phyloP scores from a whole-genome alignment of 2,888 invertebrate genomes.

The Eupsilia transversa region DNA sequence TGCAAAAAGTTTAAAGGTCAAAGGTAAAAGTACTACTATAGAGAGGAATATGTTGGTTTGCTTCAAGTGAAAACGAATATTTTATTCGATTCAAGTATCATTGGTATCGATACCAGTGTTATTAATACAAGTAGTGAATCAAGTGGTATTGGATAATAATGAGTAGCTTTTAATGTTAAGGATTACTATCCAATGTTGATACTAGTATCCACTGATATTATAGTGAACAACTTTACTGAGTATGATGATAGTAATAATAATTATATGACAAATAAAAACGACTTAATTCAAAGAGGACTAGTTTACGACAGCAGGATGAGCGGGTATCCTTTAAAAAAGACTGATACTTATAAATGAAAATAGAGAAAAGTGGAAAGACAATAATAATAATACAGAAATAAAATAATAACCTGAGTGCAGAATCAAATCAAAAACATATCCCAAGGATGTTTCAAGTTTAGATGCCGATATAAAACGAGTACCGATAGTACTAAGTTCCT shows the following conservation, averaged over 20 bases:
- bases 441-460: slow-evolving; percentile 1
- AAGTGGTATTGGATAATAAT: slow-evolving; percentile 3
- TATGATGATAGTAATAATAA: not conserved
- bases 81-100: slow-evolving; percentile 6
- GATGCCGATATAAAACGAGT: not conserved
- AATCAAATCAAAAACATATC: slow-evolving; percentile 13
- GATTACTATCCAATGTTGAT: not conserved
- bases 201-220: too few relatives aligned
- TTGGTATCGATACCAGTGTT: slow-evolving; percentile 8
- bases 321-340: not conserved
- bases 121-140: not conserved
- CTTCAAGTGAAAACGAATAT: slow-evolving; percentile 9
- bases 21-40: slow-evolving; percentile 8
- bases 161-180: not conserved
- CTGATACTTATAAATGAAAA: not conserved
- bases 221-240: not conserved
- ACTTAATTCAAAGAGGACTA: not conserved
- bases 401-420: not conserved
- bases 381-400: not conserved
- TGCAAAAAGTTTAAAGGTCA: slow-evolving; percentile 22
- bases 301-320: not conserved
- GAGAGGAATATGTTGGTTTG: not conserved
- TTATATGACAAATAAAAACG: not conserved
- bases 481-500: slow-evolving; percentile 12
- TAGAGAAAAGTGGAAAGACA: not conserved